phyloP scores from a whole-genome alignment of 30 jellyfish, hydroid and myxozoan genomes.

The Aurelia sp. region DNA sequence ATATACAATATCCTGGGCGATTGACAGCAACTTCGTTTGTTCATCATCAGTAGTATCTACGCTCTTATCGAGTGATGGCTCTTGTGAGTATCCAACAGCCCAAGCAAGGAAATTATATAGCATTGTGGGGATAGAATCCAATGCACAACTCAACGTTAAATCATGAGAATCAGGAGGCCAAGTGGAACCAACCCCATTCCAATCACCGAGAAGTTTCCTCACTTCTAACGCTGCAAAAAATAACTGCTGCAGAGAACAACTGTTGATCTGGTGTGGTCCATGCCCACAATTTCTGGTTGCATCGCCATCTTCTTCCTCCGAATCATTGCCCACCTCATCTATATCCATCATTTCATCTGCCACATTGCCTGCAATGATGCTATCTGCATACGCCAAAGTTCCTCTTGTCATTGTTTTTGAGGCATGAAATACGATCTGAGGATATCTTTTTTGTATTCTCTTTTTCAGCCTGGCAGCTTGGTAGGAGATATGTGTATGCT shows the following conservation, averaged over 20 bases:
- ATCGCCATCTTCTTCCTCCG: constrained; percentile 47
- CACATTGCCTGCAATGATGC: constrained; percentile 41
- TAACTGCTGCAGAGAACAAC: constrained; percentile 24
- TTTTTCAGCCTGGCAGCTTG: constrained; percentile 66
- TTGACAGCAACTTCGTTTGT: constrained; percentile 44
- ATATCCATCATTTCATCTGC: constrained; percentile 50
- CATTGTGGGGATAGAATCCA: constrained; percentile 30
- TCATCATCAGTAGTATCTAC: constrained; percentile 43
- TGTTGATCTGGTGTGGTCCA: constrained; percentile 14
- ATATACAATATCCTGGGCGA: constrained; percentile 70
- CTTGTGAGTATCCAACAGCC: constrained; percentile 65
- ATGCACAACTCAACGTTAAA: constrained; percentile 2
- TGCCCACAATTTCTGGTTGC: not conserved
- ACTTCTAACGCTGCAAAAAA: constrained; percentile 51
- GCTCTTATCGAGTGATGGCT: constrained; percentile 47
- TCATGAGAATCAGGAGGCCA: constrained; percentile 82
- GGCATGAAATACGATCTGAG: constrained; percentile 53
- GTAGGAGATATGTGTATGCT: constrained; percentile 41
- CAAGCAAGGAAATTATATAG: constrained; percentile 39
- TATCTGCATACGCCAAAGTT: constrained; percentile 53
- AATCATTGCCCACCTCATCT: constrained; percentile 25
- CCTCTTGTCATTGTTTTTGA: constrained; percentile 59
- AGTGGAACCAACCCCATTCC: constrained; percentile 29
- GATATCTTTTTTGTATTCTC: constrained; percentile 56
- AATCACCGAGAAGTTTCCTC: constrained; percentile 55